Evolutionary conservation across 2,113 vertebrate species (phyloP).

Genomic region (Girardinichthys multiradiatus): DNA sequence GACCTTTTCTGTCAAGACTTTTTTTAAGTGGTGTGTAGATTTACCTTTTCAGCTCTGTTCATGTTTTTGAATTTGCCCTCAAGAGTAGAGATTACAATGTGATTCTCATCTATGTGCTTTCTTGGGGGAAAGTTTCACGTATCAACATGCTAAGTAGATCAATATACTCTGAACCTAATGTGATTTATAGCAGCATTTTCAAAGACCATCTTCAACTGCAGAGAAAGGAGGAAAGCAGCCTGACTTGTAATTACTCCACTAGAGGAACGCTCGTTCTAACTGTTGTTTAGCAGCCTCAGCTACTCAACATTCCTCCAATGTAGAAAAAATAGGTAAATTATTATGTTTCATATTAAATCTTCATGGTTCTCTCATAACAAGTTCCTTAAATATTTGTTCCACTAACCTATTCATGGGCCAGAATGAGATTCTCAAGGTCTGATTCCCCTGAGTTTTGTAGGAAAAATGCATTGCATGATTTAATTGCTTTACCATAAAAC

Average conservation of each 20-base stretch:
- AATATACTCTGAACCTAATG: conserved; percentile 3
- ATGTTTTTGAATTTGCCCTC: neutral
- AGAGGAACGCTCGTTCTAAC: conserved; percentile 54
- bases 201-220: conserved; percentile 27
- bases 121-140: conserved; percentile 14
- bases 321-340: conserved; percentile 41
- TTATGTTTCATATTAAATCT: conserved; percentile 29
- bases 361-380: conserved; percentile 27
- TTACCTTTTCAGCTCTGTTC: neutral
- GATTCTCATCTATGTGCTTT: neutral
- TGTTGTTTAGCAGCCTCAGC: conserved; percentile 31
- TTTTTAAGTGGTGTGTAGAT: neutral
- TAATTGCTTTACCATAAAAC: neutral
- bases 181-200: conserved; percentile 23
- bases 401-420: neutral
- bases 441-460: neutral
- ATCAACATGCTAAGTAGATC: conserved; percentile 14
- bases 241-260: conserved; percentile 45
- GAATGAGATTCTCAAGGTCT: neutral
- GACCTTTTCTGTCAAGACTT: neutral
- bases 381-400: neutral
- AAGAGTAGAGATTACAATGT: no score
- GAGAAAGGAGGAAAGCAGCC: conserved; percentile 15
- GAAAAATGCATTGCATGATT: neutral
- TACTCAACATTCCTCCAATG: conserved; percentile 20